phyloP scores from a whole-genome alignment of 2,113 vertebrate species.

The Bufo gargarizans region DNA sequence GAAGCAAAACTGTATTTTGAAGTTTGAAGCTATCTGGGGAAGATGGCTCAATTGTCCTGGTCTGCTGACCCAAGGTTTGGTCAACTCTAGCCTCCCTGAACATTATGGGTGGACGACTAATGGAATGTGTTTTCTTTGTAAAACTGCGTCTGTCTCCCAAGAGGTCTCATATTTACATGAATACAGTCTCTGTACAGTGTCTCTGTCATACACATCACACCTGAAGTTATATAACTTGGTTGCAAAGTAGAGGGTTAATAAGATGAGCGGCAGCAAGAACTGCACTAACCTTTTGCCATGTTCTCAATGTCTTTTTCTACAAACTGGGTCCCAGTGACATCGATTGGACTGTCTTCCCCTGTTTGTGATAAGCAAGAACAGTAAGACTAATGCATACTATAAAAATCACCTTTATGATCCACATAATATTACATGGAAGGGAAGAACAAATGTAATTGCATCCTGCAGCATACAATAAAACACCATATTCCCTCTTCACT shows the following conservation, averaged over 20 bases:
- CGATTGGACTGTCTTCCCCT: constrained; percentile 81
- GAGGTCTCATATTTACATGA: not conserved
- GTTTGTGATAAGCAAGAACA: constrained; percentile 51
- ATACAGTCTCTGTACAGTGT: not conserved
- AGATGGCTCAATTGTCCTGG: too few species aligned
- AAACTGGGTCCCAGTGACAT: constrained; percentile 79
- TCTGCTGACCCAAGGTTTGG: too few species aligned
- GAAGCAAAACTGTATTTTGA: too few species aligned
- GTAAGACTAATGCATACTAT: constrained; percentile 23
- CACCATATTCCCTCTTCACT: constrained; percentile 2
- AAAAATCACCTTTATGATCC: constrained; percentile 23
- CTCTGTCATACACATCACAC: not conserved
- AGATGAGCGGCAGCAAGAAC: not conserved
- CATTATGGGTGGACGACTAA: too few species aligned
- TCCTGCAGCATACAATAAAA: not conserved
- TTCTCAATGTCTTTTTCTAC: constrained; percentile 89
- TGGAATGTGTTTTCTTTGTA: too few species aligned
- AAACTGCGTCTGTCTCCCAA: too few species aligned
- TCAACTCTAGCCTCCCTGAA: too few species aligned
- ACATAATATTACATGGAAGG: constrained; percentile 3
- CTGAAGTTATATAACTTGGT: not conserved
- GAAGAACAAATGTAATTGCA: not conserved
- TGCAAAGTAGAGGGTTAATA: not conserved
- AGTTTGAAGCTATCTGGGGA: too few species aligned
- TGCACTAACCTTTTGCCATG: constrained; percentile 89